Base-by-base conservation (phyloP, 2,113 vertebrate genomes). In the Acanthisitta chloris region DNA sequence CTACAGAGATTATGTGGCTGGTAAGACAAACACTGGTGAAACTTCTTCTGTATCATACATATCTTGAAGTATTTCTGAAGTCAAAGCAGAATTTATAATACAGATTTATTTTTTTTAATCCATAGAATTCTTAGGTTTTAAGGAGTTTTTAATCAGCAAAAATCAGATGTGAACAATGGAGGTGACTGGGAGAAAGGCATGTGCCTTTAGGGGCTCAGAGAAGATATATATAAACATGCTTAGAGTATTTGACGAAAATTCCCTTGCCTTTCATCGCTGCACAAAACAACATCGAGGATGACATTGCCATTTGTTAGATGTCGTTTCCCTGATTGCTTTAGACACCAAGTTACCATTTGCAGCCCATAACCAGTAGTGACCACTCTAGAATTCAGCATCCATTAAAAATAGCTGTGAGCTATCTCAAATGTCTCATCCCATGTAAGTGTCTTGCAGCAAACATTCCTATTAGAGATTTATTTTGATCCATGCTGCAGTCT, bases 211-310 rank as follows among this genome's bases (percentile, higher is more conserved):
- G 31, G 69, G 3, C 28, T 76, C 31, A 40, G 20, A 48, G 20
- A 51, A 78, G n/a, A 14, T 36, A 52, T 9, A 28, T 24, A 40
- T 11, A 72, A 73, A 40, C 46, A 17, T 8, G 64, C 4, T 19
- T 28, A 71, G 2, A 25, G 48, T 5, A 14, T 26, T 42, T 26
- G 42, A 55, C 4, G 55, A 38, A 91, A 88, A 74, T 62, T 5
- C 40, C n/a, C n/a, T 28, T 62, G 28, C 19, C 21, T 80, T 72
- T 48, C 57, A 70, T 16, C 2, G 3, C 21, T 4, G 0, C 31
- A 69, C 6, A 55, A 67, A 84, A 46, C 6, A 18, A 18, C 15
- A 49, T 8, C 0, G 1, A 72, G 18, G 0, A 3, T 46, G 45
- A 45, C 66, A 33, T 6, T 52, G n/a, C 16, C 17, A 23, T 61